phyloP scores from a whole-genome alignment of 2,113 vertebrate species.

The Vombatus ursinus region DNA sequence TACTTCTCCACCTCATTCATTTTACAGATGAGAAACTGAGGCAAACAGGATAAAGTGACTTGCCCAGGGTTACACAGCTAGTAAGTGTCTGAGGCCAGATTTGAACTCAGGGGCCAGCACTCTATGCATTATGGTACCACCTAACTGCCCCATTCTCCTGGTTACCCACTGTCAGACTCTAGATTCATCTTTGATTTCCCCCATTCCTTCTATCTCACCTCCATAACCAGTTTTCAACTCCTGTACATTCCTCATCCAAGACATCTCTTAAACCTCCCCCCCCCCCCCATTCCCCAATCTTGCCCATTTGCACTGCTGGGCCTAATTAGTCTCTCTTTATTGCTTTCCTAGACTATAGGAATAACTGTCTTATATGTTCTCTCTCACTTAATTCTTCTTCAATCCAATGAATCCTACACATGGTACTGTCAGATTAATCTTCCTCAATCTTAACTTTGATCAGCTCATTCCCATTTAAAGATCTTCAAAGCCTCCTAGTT shows the following conservation, averaged over 20 bases:
- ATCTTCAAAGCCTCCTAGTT: neutral
- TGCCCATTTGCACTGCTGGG: neutral
- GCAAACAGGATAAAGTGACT: neutral
- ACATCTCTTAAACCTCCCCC: neutral
- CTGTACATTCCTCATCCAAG: neutral
- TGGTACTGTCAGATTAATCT: neutral
- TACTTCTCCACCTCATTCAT: neutral
- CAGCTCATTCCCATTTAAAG: neutral
- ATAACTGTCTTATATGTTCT: neutral
- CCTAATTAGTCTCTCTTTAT: neutral
- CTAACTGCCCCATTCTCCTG: neutral
- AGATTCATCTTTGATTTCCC: neutral
- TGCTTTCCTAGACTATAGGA: neutral
- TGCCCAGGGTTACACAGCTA: neutral
- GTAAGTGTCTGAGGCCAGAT: neutral
- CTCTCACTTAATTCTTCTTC: neutral
- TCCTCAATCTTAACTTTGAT: neutral
- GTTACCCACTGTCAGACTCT: neutral
- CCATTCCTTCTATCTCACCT: neutral
- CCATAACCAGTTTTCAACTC: neutral
- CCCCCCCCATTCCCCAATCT: neutral
- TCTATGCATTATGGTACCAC: neutral
- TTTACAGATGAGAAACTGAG: neutral
- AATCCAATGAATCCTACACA: neutral
- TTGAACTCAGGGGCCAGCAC: neutral